These are phyloP conservation scores for Typhlomys cinereus DNA, from an alignment of 2,113 vertebrate species.

Conservation along the genomic window DNA sequence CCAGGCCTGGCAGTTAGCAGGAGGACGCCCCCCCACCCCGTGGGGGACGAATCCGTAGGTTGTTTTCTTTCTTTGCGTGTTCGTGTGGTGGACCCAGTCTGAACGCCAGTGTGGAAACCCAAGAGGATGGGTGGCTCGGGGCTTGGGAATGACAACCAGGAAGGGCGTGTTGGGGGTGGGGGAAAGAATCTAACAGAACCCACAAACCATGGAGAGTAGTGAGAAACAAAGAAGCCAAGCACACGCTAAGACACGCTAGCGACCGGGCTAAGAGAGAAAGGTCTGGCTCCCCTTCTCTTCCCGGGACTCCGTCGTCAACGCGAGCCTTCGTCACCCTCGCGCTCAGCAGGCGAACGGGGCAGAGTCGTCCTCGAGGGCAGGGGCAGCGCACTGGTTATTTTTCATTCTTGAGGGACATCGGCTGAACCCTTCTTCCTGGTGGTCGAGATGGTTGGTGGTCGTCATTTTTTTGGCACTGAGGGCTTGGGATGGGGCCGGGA, in stretches of 20 bases:
- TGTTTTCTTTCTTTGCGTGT: conserved; percentile 64
- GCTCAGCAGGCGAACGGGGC: conserved; percentile 69
- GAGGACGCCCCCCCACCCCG: neutral
- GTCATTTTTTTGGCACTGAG: conserved; percentile 92
- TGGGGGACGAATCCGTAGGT: neutral
- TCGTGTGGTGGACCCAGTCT: conserved; percentile 80
- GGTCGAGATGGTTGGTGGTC: conserved; percentile 74
- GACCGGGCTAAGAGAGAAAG: conserved; percentile 86
- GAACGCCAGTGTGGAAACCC: conserved; percentile 81
- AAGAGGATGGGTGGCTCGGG: conserved; percentile 74
- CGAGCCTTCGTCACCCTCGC: conserved; percentile 79
- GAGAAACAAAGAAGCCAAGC: conserved; percentile 86
- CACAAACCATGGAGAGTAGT: conserved; percentile 85
- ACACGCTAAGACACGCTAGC: conserved; percentile 87
- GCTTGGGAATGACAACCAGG: conserved; percentile 52
- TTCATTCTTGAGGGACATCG: conserved; percentile 84
- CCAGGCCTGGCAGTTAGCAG: conserved; percentile 46
- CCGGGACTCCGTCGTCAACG: conserved; percentile 81
- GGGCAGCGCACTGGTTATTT: conserved; percentile 75
- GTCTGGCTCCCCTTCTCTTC: conserved; percentile 82
- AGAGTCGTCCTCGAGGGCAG: conserved; percentile 57
- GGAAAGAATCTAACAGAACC: conserved; percentile 82
- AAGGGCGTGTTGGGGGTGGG: too few species aligned
- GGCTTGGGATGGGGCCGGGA: conserved; percentile 85
- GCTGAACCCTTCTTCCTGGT: conserved; percentile 81